A percentile compares a stretch with the other conserved stretches of the same genome.
These are phyloP conservation scores for Hippocampus mohnikei DNA, from an alignment of 2,113 vertebrate species.

Conservation along the genomic window DNA sequence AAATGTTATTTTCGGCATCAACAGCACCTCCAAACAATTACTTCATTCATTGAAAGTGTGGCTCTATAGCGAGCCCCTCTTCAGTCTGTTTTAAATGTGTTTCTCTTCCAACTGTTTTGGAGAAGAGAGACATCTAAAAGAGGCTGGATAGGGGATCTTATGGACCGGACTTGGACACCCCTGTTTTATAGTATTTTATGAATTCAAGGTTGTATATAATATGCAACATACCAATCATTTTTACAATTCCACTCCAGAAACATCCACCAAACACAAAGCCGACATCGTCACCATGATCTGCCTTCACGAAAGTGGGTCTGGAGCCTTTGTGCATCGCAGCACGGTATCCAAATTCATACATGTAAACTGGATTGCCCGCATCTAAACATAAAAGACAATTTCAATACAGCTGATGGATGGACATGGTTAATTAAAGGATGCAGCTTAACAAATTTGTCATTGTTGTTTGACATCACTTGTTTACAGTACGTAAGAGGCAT, in stretches of 20 bases:
- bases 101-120: too few relatives aligned
- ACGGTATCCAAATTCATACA: conserved; percentile 85
- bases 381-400: conserved; percentile 58
- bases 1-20: too few relatives aligned
- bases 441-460: not conserved
- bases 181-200: not conserved
- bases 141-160: too few relatives aligned
- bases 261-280: conserved; percentile 81
- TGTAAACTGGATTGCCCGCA: conserved; percentile 76
- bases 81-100: too few relatives aligned
- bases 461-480: not conserved
- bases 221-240: conserved; percentile 50
- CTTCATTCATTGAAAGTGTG: not conserved
- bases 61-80: too few relatives aligned
- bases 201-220: not conserved
- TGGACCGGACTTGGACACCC: too few relatives aligned
- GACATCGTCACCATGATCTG: conserved; percentile 82
- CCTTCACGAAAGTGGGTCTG: conserved; percentile 81
- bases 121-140: too few relatives aligned
- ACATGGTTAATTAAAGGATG: conserved; percentile 16
- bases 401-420: not conserved
- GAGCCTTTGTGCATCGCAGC: conserved; percentile 44
- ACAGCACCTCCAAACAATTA: not conserved
- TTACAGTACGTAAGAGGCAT: too few relatives aligned
- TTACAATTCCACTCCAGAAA: conserved; percentile 69